These are phyloP conservation scores for Tenthredo livida DNA, from an alignment of 2,888 invertebrate genomes.

Conservation along the genomic window DNA sequence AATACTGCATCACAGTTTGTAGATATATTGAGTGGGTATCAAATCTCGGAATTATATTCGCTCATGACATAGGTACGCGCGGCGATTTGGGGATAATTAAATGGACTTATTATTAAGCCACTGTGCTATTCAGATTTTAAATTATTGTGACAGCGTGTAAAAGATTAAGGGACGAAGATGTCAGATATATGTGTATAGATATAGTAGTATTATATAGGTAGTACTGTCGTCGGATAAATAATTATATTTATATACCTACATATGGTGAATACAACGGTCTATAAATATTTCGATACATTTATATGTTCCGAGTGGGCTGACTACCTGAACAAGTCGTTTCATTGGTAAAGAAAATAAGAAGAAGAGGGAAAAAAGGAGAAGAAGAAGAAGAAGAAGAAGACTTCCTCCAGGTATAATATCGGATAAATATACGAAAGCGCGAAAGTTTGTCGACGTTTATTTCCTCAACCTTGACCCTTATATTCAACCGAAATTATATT, in stretches of 20 bases:
- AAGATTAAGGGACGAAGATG: slow-evolving; percentile 1
- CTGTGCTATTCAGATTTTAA: slow-evolving; percentile 4
- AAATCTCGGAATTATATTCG: not conserved
- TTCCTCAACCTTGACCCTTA: slow-evolving; percentile 31
- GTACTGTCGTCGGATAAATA: slow-evolving; percentile 25
- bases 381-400: not conserved
- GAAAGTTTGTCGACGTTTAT: not conserved
- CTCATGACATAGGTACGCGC: not conserved
- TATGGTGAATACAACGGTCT: slow-evolving; percentile 26
- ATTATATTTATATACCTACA: slow-evolving; percentile 16
- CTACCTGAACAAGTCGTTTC: slow-evolving; percentile 43
- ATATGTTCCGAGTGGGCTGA: slow-evolving; percentile 29
- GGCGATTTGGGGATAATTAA: not conserved
- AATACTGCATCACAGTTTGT: not conserved
- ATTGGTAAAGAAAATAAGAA: not conserved
- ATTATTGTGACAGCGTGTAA: not conserved
- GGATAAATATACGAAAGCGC: not conserved
- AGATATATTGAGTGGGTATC: not conserved
- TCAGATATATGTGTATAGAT: not conserved
- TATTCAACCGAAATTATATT: not conserved
- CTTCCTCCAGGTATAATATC: slow-evolving; percentile 29
- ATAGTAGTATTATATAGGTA: no score
- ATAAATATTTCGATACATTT: slow-evolving; percentile 44
- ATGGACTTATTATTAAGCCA: not conserved
- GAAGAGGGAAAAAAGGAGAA: not conserved